Evolutionary conservation across 2,888 invertebrate genomes (phyloP), one percentile per base, ranked within the genome.

Genomic region (Drosophila kuntzei): DNA sequence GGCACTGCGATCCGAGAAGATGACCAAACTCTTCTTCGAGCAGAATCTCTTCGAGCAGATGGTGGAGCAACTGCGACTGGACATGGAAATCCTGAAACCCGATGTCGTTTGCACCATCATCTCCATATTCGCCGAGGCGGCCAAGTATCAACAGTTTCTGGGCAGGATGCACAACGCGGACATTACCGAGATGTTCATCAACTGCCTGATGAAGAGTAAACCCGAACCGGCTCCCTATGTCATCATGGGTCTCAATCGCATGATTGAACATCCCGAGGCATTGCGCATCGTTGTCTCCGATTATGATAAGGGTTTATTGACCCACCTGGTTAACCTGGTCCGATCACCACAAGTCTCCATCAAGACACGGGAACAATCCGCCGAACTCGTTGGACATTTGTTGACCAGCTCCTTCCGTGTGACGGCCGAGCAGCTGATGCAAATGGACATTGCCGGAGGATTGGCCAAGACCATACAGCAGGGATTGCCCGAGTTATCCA

Each of bases 1-100:
- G 3, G 87, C 90, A 1, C 63, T 90, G 79, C 80, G 86, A 1
- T 80, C 89, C 1, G 88, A 90, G 29, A 76, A 78, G 34, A 84
- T 90, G 79, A 76, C 87, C 0, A 79, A 87, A 32, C 47, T 90
- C 6, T 90, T 90, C 47, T 91, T 90, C 44, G 89, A 91, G 39
- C 80, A 86, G 22, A 90, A 90, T 66, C 78, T 90, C 0, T 90
- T 90, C 32, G 89, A 91, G 6, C 69, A 71, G 55, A 79, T 87
- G 29, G 62, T 89, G 14, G 79, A 79, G 51, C 62, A 80, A 3
- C 9, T 90, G 5, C 60, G 65, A 4, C 60, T 49, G 0, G 50
- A 76, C 22, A 51, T 79, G 27, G 66, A 71, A 0, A 29, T 50
- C 0, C 22, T 73, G 16, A 46, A 68, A 0, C 39, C 76, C 6